A percentile compares a stretch with the other conserved stretches of the same genome.
Evolutionary conservation across 2,888 invertebrate genomes (phyloP).

Genomic region (Vannuccia rotundouncinata): DNA sequence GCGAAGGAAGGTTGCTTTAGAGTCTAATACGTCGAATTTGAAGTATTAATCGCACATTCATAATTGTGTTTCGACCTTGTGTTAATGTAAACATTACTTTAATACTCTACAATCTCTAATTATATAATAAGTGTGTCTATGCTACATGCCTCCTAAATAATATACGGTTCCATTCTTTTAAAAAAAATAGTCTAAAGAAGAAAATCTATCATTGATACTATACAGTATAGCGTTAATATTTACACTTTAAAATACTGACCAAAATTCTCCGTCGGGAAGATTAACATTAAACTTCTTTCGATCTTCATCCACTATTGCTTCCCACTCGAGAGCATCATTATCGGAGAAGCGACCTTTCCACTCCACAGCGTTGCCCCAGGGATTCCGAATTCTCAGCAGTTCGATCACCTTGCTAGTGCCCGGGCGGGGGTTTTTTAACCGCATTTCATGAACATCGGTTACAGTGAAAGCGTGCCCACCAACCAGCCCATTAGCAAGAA

Average conservation of each 20-base stretch:
- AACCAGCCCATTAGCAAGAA: conserved; percentile 46
- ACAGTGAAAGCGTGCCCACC: conserved; percentile 51
- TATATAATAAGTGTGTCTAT: no score
- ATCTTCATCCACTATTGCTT: conserved; percentile 47
- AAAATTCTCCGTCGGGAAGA: conserved; percentile 51
- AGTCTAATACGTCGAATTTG: no score
- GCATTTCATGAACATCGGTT: conserved; percentile 49
- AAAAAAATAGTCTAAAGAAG: no score
- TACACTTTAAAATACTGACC: conserved; percentile 45
- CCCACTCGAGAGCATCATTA: conserved; percentile 49
- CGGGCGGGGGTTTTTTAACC: conserved; percentile 44
- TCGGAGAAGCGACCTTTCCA: conserved; percentile 53
- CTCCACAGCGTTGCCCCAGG: conserved; percentile 48
- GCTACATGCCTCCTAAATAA: no score
- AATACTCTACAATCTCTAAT: no score
- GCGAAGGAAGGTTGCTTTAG: no score
- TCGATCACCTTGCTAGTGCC: conserved; percentile 46
- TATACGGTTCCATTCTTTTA: no score
- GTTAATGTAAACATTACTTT: no score
- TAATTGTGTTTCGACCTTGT: no score
- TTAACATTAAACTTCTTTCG: conserved; percentile 45
- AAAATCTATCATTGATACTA: no score
- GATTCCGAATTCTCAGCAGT: conserved; percentile 49
- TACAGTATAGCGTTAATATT: no score
- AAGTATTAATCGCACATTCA: no score